Evolutionary conservation across 2,797 vertebrate genomes (phyloP).

Genomic region (Crocodylus rhombifer): DNA sequence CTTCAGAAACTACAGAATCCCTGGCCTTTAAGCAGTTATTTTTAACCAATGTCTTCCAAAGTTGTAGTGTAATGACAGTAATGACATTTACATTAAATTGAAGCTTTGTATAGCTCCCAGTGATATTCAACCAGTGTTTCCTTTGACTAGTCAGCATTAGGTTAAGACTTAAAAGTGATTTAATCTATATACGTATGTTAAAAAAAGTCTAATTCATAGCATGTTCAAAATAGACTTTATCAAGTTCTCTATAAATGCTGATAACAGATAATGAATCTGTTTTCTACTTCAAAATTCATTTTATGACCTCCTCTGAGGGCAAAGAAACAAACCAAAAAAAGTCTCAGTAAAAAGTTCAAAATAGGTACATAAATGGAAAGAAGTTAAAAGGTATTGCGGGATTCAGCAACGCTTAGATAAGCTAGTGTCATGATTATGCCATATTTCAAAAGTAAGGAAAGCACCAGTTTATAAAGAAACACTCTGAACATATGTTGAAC

Average conservation of each 20-base stretch:
- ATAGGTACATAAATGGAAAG: neutral
- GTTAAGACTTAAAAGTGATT: neutral
- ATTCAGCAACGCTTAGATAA: neutral
- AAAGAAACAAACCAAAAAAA: neutral
- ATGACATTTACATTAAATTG: too few species aligned
- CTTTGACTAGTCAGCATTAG: neutral
- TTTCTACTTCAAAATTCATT: neutral
- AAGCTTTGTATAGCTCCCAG: too few species aligned
- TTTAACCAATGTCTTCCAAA: neutral
- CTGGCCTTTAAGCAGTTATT: neutral
- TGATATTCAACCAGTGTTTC: neutral
- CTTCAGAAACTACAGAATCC: neutral
- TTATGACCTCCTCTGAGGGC: neutral
- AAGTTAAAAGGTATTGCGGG: neutral
- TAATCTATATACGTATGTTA: neutral
- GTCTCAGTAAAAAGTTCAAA: conserved; percentile 4
- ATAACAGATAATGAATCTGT: neutral
- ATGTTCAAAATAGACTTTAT: too few species aligned
- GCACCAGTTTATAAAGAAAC: conserved; percentile 8
- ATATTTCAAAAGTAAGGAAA: conserved; percentile 26
- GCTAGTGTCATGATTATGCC: neutral
- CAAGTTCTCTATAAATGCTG: too few species aligned
- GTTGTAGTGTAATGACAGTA: fast-evolving
- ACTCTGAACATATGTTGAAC: neutral
- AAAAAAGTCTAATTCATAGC: neutral